phyloP scores from a whole-genome alignment of 2,113 vertebrate genomes.

The Centrocercus urophasianus region DNA sequence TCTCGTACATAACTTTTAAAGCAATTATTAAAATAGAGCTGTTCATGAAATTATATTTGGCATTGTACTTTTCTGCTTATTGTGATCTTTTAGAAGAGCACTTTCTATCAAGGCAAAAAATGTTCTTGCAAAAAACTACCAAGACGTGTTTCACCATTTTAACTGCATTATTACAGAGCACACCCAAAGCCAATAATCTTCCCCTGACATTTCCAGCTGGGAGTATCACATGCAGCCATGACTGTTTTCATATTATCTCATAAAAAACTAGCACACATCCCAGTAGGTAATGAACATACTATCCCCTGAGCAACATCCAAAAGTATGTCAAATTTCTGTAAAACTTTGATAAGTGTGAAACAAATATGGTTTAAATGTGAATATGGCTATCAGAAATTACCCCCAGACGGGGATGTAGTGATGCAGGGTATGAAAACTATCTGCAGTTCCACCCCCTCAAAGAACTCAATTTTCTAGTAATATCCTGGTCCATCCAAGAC shows the following conservation, averaged over 20 bases:
- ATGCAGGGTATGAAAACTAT: background rate
- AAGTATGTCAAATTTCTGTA: background rate
- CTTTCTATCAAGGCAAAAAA: background rate
- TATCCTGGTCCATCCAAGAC: background rate
- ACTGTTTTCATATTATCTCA: background rate
- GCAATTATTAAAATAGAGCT: background rate
- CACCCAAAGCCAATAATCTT: background rate
- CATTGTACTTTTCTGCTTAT: background rate
- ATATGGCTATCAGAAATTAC: background rate
- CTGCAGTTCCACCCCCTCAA: background rate
- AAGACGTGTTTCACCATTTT: background rate
- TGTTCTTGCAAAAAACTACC: background rate
- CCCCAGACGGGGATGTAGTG: background rate
- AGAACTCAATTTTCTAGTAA: background rate
- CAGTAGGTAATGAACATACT: background rate
- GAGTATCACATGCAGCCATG: background rate
- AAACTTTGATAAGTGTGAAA: background rate
- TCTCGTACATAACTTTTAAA: background rate
- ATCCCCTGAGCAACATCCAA: background rate
- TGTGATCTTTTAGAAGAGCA: background rate
- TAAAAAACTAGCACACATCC: background rate
- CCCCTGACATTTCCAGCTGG: background rate
- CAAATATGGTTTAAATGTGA: background rate
- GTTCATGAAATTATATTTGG: background rate
- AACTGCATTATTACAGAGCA: background rate